phyloP scores from a whole-genome alignment of 1,140 invertebrate genomes.

The Phymastichus coffea region DNA sequence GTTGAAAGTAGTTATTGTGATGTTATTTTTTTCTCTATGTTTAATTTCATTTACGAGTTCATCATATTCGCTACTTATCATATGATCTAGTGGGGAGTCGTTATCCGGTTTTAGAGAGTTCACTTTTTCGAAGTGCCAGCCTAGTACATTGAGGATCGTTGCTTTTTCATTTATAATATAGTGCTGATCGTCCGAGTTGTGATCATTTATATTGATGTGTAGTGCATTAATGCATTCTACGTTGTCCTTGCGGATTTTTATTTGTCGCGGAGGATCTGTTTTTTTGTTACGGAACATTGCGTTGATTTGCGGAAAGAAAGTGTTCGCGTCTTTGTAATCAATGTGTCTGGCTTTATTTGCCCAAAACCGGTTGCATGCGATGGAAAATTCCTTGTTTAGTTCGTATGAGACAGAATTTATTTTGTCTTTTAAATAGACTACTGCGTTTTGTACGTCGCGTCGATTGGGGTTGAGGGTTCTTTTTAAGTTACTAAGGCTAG shows the following conservation, averaged over 20 bases:
- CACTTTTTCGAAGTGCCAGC: slow-evolving; percentile 7
- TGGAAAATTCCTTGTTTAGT: background rate
- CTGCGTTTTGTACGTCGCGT: background rate
- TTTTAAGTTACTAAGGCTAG: background rate
- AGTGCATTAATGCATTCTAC: background rate
- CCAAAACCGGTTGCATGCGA: background rate
- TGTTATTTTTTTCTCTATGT: no score
- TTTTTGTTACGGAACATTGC: background rate
- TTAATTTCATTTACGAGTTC: background rate
- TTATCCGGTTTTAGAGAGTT: slow-evolving; percentile 15
- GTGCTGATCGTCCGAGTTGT: slow-evolving; percentile 1
- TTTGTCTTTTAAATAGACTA: slow-evolving; percentile 4
- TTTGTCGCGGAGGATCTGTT: slow-evolving; percentile 11
- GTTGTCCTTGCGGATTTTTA: background rate
- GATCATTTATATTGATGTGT: background rate
- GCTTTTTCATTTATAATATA: slow-evolving; percentile 6
- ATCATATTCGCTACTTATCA: background rate
- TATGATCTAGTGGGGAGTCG: background rate
- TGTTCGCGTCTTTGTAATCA: background rate
- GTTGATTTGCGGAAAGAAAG: background rate
- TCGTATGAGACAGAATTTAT: slow-evolving; percentile 19
- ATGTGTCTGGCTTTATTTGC: background rate
- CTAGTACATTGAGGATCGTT: slow-evolving; percentile 11
- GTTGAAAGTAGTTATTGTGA: background rate
- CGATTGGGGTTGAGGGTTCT: background rate